Conservation (phyloP, 2,113 vertebrate genomes). For the Sceloporus tristichus region DNA sequence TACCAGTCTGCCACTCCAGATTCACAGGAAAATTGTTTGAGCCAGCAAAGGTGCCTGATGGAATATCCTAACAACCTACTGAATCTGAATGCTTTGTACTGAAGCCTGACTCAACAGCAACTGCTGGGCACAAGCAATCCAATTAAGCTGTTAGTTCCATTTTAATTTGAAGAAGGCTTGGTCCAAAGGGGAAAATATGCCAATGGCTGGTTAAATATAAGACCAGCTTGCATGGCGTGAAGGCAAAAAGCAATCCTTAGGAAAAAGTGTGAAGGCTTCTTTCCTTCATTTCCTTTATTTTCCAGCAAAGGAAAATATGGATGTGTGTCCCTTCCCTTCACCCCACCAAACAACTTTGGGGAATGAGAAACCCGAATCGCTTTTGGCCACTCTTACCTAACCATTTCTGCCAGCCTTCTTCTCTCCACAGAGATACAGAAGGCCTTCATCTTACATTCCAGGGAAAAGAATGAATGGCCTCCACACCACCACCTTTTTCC, state of each 20-base stretch:
- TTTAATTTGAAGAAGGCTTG: slow-evolving; percentile 43
- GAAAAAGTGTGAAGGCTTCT: slow-evolving; percentile 41
- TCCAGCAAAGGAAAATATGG: slow-evolving; percentile 16
- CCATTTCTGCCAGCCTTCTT: not conserved
- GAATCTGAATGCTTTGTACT: slow-evolving; percentile 19
- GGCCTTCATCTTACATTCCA: not conserved
- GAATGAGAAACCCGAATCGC: not conserved
- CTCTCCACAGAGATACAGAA: not conserved
- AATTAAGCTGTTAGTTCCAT: slow-evolving; percentile 27
- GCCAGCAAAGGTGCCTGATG: slow-evolving; percentile 39
- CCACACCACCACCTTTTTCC: no score
- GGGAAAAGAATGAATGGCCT: not conserved
- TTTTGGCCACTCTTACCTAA: not conserved
- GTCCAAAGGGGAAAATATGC: slow-evolving; percentile 15
- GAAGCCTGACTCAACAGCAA: slow-evolving; percentile 17
- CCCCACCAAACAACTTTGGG: not conserved
- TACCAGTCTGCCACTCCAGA: slow-evolving; percentile 65
- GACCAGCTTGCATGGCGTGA: slow-evolving; percentile 36
- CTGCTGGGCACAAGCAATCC: slow-evolving; percentile 40
- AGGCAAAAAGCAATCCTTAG: slow-evolving; percentile 23
- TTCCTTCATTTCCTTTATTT: slow-evolving; percentile 25
- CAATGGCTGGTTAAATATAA: slow-evolving; percentile 25
- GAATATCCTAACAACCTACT: slow-evolving; percentile 33
- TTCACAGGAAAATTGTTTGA: slow-evolving; percentile 49
- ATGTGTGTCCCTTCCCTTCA: slow-evolving; percentile 2